Evolutionary conservation across 1,140 invertebrate genomes (phyloP).

Genomic region (Neodiprion lecontei): DNA sequence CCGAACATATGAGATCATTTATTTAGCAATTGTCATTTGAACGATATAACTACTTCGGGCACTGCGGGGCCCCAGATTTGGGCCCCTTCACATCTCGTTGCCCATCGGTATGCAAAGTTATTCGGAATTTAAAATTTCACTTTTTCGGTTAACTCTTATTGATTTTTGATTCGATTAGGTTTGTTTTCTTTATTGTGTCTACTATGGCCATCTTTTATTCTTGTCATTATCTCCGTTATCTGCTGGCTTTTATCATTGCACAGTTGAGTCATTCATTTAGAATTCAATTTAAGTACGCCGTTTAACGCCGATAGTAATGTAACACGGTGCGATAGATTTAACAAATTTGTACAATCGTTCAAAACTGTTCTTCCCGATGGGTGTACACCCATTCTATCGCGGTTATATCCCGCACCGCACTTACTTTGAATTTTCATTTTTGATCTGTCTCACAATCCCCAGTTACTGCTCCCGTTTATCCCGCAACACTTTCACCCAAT

Average conservation of each 20-base stretch:
- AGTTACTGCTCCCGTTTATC: background rate
- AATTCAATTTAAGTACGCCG: background rate
- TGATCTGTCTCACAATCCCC: background rate
- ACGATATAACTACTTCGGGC: conserved; percentile 11
- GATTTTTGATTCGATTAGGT: background rate
- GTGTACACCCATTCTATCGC: background rate
- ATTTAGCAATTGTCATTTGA: background rate
- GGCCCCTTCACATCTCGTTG: conserved; percentile 23
- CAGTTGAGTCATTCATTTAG: background rate
- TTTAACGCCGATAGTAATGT: too few relatives aligned
- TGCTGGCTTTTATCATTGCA: background rate
- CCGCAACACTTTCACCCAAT: background rate
- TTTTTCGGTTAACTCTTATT: background rate
- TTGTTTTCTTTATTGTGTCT: background rate
- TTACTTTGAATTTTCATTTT: background rate
- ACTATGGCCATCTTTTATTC: conserved; percentile 1
- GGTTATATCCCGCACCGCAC: background rate
- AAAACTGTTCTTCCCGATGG: conserved; percentile 1
- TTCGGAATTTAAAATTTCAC: conserved; percentile 14
- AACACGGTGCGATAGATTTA: background rate
- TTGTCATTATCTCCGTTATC: background rate
- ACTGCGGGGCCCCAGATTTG: conserved; percentile 22
- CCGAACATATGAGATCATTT: background rate
- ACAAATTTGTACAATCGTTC: background rate
- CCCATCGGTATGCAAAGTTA: background rate